These are phyloP conservation scores for Phymastichus coffea DNA, from an alignment of 1,140 invertebrate genomes.

Conservation along the genomic window DNA sequence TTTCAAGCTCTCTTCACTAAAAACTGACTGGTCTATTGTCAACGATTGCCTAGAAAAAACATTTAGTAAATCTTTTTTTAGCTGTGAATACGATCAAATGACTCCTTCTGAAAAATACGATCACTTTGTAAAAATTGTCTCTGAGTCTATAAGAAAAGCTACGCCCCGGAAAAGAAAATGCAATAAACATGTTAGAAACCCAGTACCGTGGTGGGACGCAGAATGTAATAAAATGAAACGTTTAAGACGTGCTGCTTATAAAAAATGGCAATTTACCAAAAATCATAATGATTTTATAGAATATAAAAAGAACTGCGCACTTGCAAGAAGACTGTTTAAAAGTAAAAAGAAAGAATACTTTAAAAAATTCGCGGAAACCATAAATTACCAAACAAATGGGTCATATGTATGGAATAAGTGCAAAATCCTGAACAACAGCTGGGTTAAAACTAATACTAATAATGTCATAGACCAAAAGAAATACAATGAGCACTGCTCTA, in stretches of 20 bases:
- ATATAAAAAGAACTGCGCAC: too few relatives aligned
- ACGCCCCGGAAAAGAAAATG: neutral
- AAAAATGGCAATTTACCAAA: too few relatives aligned
- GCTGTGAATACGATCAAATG: neutral
- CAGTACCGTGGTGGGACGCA: neutral
- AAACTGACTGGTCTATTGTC: neutral
- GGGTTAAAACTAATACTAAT: neutral
- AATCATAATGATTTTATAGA: too few relatives aligned
- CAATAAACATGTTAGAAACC: neutral
- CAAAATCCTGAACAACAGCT: conserved; percentile 19
- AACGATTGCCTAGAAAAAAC: neutral
- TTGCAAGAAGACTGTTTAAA: too few relatives aligned
- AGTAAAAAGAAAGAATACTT: conserved; percentile 16
- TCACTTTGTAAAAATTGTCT: too few relatives aligned
- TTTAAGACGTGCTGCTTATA: too few relatives aligned
- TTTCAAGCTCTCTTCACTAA: neutral
- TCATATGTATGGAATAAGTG: conserved; percentile 17
- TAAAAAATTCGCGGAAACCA: neutral
- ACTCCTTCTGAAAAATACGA: neutral
- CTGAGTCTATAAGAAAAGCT: too few relatives aligned
- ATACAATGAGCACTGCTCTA: neutral
- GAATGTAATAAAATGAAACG: conserved; percentile 21
- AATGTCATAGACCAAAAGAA: neutral
- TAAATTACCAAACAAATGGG: neutral
- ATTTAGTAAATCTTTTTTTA: neutral